These are phyloP conservation scores for Cantharis flavilabris DNA, from an alignment of 2,888 invertebrate genomes.

Conservation along the genomic window DNA sequence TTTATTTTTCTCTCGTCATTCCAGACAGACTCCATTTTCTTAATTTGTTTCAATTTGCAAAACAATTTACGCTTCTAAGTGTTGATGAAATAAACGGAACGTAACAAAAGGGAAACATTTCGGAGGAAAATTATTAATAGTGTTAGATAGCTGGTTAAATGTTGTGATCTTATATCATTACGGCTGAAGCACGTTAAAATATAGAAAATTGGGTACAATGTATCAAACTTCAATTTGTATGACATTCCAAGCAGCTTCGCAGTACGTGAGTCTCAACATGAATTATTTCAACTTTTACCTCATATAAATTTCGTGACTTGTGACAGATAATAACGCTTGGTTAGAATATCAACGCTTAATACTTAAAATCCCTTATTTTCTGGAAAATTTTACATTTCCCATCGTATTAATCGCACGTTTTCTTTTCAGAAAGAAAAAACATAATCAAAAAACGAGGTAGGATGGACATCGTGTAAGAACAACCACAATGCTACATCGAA, in stretches of 20 bases:
- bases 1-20: not conserved
- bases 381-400: too few relatives aligned
- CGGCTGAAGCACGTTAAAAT: not conserved
- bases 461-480: not conserved
- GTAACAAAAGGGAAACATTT: slow-evolving; percentile 1
- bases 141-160: slow-evolving; percentile 4
- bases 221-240: slow-evolving; percentile 19
- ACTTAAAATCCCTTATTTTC: not conserved
- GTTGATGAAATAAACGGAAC: not conserved
- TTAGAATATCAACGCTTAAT: not conserved
- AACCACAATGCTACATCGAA: slow-evolving; percentile 65
- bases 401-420: not conserved
- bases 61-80: not conserved
- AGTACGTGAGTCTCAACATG: slow-evolving; percentile 4
- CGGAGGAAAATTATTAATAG: slow-evolving; percentile 5
- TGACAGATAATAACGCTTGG: not conserved
- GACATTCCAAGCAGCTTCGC: slow-evolving; percentile 3
- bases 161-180: not conserved
- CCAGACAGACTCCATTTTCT: not conserved
- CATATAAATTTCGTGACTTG: not conserved
- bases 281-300: slow-evolving; percentile 1
- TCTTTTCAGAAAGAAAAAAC: not conserved
- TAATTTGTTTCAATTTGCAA: not conserved
- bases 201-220: not conserved
- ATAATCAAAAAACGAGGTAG: not conserved